A percentile compares a stretch with the other conserved stretches of the same genome.
Evolutionary conservation across 2,888 invertebrate species (phyloP).

Genomic region (Noctua janthe): DNA sequence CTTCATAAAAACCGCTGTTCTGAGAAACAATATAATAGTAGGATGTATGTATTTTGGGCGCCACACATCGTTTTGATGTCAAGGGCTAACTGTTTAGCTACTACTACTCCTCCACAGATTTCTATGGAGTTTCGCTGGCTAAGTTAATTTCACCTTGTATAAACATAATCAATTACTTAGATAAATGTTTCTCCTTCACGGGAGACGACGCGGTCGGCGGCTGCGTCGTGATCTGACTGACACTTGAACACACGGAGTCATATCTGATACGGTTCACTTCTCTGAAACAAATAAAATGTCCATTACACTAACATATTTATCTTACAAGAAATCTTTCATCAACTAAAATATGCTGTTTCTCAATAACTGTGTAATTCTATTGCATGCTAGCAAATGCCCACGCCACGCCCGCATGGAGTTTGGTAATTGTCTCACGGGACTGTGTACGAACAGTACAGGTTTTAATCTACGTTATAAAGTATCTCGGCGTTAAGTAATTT

Average conservation of each 20-base stretch:
- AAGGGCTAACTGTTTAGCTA: neutral
- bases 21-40: too few species aligned
- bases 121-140: neutral
- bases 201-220: conserved; percentile 76
- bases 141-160: neutral
- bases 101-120: neutral
- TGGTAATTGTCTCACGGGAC: neutral
- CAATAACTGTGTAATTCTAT: neutral
- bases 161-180: conserved; percentile 72
- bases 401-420: neutral
- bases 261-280: conserved; percentile 85
- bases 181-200: conserved; percentile 77
- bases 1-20: too few species aligned
- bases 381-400: neutral
- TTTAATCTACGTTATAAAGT: neutral
- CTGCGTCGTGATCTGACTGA: conserved; percentile 77
- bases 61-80: too few species aligned
- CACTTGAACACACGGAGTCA: conserved; percentile 87
- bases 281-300: conserved; percentile 72
- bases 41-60: too few species aligned
- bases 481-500: neutral
- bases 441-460: neutral
- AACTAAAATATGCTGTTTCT: neutral
- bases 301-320: neutral
- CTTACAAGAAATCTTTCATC: neutral